Percentiles rank a stretch among this genome's conserved stretches.
Evolutionary conservation across 2,113 vertebrate genomes (phyloP).

Genomic region (Carassius auratus): DNA sequence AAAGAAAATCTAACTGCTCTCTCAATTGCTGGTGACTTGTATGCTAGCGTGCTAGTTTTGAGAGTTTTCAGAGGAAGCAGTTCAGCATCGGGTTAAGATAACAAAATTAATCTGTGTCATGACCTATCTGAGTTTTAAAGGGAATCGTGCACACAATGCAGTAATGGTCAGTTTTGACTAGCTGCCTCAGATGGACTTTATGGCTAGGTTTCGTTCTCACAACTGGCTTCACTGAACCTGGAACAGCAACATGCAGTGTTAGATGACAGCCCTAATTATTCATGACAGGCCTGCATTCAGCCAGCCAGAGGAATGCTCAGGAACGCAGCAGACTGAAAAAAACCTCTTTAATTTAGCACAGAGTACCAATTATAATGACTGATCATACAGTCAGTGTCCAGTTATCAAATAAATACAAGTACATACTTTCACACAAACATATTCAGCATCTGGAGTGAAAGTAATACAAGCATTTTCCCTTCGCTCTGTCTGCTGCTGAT

Average conservation of each 20-base stretch:
- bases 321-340: constrained; percentile 1
- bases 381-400: not conserved
- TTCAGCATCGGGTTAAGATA: not conserved
- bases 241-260: constrained; percentile 3
- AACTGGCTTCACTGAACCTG: not conserved
- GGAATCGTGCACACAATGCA: not conserved
- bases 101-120: not conserved
- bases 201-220: not conserved
- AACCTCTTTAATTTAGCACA: constrained; percentile 5
- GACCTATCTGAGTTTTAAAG: not conserved
- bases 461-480: not conserved
- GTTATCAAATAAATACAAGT: not conserved
- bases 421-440: not conserved
- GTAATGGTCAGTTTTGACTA: constrained; percentile 8
- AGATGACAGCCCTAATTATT: constrained; percentile 13
- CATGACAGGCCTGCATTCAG: not conserved
- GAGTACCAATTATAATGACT: not conserved
- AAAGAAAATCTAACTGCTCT: not conserved
- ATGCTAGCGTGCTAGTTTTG: not conserved
- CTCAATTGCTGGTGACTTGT: not conserved
- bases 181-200: not conserved
- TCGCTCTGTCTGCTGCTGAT: not conserved
- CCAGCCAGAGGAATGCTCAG: not conserved
- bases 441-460: not conserved
- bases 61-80: not conserved